Evolutionary conservation across 2,888 invertebrate species (phyloP).

Genomic region (Psococerastis gibbosa): DNA sequence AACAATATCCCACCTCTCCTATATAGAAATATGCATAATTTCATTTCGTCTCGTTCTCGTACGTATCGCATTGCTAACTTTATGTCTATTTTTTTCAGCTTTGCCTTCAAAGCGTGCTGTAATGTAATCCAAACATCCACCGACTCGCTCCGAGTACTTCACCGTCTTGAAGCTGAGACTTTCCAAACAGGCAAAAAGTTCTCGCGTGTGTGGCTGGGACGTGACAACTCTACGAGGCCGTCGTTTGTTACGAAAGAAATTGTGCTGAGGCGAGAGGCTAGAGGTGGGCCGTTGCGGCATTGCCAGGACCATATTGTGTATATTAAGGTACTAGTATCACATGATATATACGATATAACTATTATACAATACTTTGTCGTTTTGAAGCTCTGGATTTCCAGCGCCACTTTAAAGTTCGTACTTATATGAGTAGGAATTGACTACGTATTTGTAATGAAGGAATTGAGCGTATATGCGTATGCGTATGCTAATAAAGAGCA

Average conservation of each 20-base stretch:
- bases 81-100: slow-evolving; percentile 30
- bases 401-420: too few species aligned
- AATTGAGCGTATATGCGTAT: too few species aligned
- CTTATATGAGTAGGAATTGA: too few species aligned
- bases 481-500: too few species aligned
- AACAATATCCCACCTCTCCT: too few species aligned
- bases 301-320: slow-evolving; percentile 69
- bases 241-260: slow-evolving; percentile 20
- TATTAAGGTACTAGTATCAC: slow-evolving; percentile 50
- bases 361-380: too few species aligned
- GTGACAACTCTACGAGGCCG: slow-evolving; percentile 15
- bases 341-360: too few species aligned
- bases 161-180: slow-evolving; percentile 67
- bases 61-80: too few species aligned
- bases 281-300: slow-evolving; percentile 24
- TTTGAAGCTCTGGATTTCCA: too few species aligned
- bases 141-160: slow-evolving; percentile 37
- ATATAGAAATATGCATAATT: too few species aligned
- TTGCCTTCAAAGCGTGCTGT: slow-evolving; percentile 69
- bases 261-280: slow-evolving; percentile 21
- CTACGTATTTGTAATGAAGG: too few species aligned
- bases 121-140: slow-evolving; percentile 40
- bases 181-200: slow-evolving; percentile 53
- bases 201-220: slow-evolving; percentile 60
- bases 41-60: too few species aligned